A percentile compares a stretch with the other conserved stretches of the same genome.
Evolutionary conservation across 2,888 invertebrate species (phyloP).

Genomic region (Tachina grossa): DNA sequence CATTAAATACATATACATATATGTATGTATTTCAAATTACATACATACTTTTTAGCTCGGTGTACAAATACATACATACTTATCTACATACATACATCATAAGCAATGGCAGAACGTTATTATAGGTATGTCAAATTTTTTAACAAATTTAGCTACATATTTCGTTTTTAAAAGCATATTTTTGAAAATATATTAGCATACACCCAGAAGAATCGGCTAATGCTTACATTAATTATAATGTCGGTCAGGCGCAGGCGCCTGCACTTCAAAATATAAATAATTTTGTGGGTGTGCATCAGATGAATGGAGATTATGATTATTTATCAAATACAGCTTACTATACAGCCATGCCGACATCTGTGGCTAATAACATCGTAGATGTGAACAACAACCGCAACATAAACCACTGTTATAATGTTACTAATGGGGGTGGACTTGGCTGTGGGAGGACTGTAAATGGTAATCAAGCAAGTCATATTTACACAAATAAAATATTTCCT

Average conservation of each 20-base stretch:
- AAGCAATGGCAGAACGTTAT: slow-evolving; percentile 75
- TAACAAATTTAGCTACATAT: not conserved
- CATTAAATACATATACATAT: not conserved
- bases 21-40: not conserved
- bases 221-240: slow-evolving; percentile 70
- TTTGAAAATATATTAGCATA: slow-evolving; percentile 67
- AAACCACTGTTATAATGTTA: slow-evolving; percentile 42
- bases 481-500: slow-evolving; percentile 57
- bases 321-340: slow-evolving; percentile 59
- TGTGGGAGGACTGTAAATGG: slow-evolving; percentile 19
- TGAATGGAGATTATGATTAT: slow-evolving; percentile 63
- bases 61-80: not conserved
- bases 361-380: slow-evolving; percentile 46
- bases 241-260: slow-evolving; percentile 60
- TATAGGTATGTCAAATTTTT: slow-evolving; percentile 72
- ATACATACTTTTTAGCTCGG: not conserved
- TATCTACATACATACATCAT: no score
- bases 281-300: slow-evolving; percentile 48
- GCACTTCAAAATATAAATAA: slow-evolving; percentile 36
- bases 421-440: slow-evolving; percentile 18
- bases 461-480: slow-evolving; percentile 49
- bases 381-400: slow-evolving; percentile 69
- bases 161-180: not conserved
- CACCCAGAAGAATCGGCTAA: slow-evolving; percentile 73
- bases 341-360: slow-evolving; percentile 35